Evolutionary conservation across 1,140 invertebrate species (phyloP).

Genomic region (Archivesica marissinica): DNA sequence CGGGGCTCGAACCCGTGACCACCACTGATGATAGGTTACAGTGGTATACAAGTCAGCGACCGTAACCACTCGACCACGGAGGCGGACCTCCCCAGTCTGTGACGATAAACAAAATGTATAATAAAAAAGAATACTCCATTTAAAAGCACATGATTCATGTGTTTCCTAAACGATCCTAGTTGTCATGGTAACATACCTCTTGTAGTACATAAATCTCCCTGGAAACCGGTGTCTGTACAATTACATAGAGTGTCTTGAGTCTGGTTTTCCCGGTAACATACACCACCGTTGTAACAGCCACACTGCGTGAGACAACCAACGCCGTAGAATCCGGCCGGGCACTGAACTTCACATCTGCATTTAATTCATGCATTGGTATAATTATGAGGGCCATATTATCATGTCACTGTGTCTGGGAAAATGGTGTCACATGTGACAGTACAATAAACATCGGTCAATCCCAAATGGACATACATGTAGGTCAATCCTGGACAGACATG

Average conservation of each 20-base stretch:
- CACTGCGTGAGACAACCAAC: not conserved
- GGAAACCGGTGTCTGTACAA: constrained; percentile 12
- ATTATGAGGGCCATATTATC: not conserved
- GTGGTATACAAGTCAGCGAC: too few relatives aligned
- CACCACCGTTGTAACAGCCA: constrained; percentile 18
- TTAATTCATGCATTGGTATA: not conserved
- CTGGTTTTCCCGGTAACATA: not conserved
- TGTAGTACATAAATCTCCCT: not conserved
- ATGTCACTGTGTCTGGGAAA: not conserved
- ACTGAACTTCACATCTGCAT: constrained; percentile 25
- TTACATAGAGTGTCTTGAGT: not conserved
- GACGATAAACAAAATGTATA: too few relatives aligned
- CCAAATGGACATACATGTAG: not conserved
- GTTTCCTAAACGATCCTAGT: too few relatives aligned
- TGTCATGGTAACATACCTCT: constrained; percentile 25
- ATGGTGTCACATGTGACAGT: not conserved
- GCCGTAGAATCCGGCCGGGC: not conserved
- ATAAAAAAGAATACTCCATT: too few relatives aligned
- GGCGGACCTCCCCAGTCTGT: too few relatives aligned
- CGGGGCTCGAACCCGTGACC: too few relatives aligned
- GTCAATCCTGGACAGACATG: too few relatives aligned
- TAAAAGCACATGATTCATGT: too few relatives aligned
- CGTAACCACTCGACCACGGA: too few relatives aligned
- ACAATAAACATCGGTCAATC: not conserved
- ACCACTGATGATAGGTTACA: too few relatives aligned